These are phyloP conservation scores for Ernsta delagoae DNA, from an alignment of 2,888 invertebrate species.

Conservation along the genomic window DNA sequence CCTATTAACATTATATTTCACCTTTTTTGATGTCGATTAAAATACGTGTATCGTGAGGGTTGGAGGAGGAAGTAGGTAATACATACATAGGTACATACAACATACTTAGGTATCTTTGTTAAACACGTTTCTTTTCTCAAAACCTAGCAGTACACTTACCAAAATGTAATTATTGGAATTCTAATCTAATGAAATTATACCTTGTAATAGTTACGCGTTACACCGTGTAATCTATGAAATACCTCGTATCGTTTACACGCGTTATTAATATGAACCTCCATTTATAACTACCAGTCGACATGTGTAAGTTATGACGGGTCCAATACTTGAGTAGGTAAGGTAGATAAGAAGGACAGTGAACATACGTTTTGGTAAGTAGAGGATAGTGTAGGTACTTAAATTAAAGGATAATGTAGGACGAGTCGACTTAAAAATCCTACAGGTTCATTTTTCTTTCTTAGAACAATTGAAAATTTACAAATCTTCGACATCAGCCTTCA, in stretches of 20 bases:
- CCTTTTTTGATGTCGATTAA: too few species aligned
- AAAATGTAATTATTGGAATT: conserved; percentile 9
- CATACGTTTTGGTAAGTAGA: background rate
- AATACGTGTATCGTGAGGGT: too few species aligned
- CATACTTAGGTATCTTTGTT: too few species aligned
- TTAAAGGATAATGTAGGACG: too few species aligned
- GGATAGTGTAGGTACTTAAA: too few species aligned
- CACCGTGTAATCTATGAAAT: conserved; percentile 21
- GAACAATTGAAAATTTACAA: background rate
- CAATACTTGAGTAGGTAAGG: conserved; percentile 38
- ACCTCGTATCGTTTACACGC: conserved; percentile 38
- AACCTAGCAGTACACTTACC: background rate
- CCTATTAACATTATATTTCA: too few species aligned
- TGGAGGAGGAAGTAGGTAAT: too few species aligned
- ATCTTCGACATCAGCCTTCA: too few species aligned
- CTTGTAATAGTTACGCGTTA: conserved; percentile 32
- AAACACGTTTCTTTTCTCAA: background rate
- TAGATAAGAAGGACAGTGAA: conserved; percentile 12
- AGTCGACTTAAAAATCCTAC: too few species aligned
- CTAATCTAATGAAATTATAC: conserved; percentile 11
- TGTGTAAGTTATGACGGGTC: conserved; percentile 40
- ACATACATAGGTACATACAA: too few species aligned
- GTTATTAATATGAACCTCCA: conserved; percentile 39
- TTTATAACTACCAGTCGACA: conserved; percentile 37
- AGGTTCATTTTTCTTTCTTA: background rate